Base-by-base conservation (phyloP, 2,113 vertebrate species). In the Heteronetta atricapilla region DNA sequence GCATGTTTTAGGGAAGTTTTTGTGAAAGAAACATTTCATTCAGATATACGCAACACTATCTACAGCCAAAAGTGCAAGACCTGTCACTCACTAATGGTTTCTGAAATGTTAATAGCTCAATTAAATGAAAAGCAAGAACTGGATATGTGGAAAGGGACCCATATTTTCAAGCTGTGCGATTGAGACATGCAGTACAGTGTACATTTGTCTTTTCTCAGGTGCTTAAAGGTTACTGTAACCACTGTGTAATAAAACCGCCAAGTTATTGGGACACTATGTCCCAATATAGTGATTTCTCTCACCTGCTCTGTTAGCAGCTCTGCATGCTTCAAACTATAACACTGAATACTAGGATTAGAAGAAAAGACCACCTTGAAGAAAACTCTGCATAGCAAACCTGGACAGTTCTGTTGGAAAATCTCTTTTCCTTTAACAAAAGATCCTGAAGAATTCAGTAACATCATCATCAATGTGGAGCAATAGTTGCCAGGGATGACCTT, bases 71-170 rank as follows among this genome's bases (percentile, higher is more conserved):
- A 88, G 25, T 5, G 7, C 22, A 40, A 52, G 63, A 52, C 63
- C 89, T 82, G 34, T 38, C 64, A 79, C 17, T n/a, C 53, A 50
- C 21, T 87, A 82, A 87, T 2, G 38, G 26, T n/a, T 93, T 90
- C 68, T 59, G 25, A 94, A 94, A 90, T 88, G 93, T 92, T 90
- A 93, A 93, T 38, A 52, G 91, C 67, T 64, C 88, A 88, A 66
- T 92, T 80, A 88, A 90, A 48, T 31, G 52, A 86, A 75, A 63
- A 62, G 34, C 29, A 20, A 91, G 38, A 76, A 38, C 11, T 63
- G n/a, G 13, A 40, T 84, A 16, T 18, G 40, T 78, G 31, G 52
- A 93, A 79, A 79, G 70, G 56, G 52, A 40, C 25, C 9, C 58
- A 33, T 38, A 72, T 93, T 85, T 91, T 85, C 75, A 58, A 68